A percentile compares a stretch with the other conserved stretches of the same genome.
These are phyloP conservation scores for Melieria crassipennis DNA, from an alignment of 2,888 invertebrate genomes.

Conservation along the genomic window DNA sequence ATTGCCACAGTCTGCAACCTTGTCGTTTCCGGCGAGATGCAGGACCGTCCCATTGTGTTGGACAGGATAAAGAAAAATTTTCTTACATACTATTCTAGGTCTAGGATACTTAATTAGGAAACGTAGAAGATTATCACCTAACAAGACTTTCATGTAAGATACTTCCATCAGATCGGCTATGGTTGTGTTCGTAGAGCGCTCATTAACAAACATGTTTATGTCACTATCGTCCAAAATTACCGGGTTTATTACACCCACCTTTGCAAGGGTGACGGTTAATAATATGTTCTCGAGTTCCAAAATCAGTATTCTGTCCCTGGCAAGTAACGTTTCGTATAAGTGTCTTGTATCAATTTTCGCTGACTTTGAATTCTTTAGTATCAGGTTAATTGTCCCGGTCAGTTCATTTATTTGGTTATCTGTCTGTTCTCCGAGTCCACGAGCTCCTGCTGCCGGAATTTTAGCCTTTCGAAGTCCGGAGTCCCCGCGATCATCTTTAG, in stretches of 20 bases:
- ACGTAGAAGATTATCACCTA: conserved; percentile 23
- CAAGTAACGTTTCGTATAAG: background rate
- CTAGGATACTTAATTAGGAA: conserved; percentile 31
- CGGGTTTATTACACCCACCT: conserved; percentile 14
- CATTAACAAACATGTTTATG: conserved; percentile 17
- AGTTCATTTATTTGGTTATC: conserved; percentile 7
- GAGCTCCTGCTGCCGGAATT: conserved; percentile 7
- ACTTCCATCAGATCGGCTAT: conserved; percentile 36
- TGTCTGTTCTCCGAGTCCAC: conserved; percentile 14
- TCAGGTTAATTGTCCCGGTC: background rate
- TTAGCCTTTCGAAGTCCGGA: conserved; percentile 17
- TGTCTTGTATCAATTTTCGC: background rate
- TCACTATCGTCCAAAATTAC: conserved; percentile 9
- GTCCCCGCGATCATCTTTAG: conserved; percentile 14
- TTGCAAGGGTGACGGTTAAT: conserved; percentile 27
- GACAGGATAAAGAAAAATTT: conserved; percentile 22
- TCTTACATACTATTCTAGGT: conserved; percentile 28
- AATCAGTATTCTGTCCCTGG: conserved; percentile 1
- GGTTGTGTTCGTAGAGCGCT: conserved; percentile 29
- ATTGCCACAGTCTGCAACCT: conserved; percentile 18
- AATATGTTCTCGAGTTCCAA: background rate
- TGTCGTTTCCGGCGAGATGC: conserved; percentile 17
- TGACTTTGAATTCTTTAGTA: background rate
- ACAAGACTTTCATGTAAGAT: conserved; percentile 21
- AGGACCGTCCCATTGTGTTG: conserved; percentile 25